Conservation (phyloP, 2,888 invertebrate genomes). For the Protodeltote pygarga region DNA sequence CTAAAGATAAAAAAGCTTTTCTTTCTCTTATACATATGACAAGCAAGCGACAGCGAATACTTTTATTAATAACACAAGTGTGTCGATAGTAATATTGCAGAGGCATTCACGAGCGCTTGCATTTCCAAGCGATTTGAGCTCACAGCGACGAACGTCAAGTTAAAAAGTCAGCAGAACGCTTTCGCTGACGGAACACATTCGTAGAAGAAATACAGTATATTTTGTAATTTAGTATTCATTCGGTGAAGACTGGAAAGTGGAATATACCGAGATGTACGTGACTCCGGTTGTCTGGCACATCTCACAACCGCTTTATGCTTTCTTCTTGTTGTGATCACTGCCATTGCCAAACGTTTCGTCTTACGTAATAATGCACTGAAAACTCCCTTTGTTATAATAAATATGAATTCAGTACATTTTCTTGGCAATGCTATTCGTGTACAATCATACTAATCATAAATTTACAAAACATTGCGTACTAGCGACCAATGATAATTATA, state of each 20-base stretch:
- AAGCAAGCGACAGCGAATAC: too few species aligned
- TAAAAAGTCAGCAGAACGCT: conserved; percentile 58
- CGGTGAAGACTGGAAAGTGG: conserved; percentile 78
- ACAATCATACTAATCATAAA: too few species aligned
- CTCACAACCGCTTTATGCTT: conserved; percentile 66
- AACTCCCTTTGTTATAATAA: conserved; percentile 48
- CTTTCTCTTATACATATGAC: too few species aligned
- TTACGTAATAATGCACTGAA: conserved; percentile 55
- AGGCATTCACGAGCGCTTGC: conserved; percentile 40
- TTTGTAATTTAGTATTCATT: conserved; percentile 81
- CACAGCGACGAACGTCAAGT: conserved; percentile 27
- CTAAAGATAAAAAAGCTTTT: too few species aligned
- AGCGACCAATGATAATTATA: too few species aligned
- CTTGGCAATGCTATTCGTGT: conserved; percentile 1
- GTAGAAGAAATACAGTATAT: conserved; percentile 59
- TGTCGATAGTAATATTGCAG: conserved; percentile 34
- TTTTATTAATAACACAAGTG: conserved; percentile 31
- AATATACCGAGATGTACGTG: conserved; percentile 78
- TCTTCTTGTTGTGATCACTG: conserved; percentile 64
- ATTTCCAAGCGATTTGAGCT: conserved; percentile 51
- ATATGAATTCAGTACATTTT: conserved; percentile 4
- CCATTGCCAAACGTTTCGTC: conserved; percentile 57
- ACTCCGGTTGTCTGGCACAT: conserved; percentile 67
- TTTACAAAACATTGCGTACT: too few species aligned
- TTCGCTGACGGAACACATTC: conserved; percentile 49